Conservation (phyloP, 37 sponge, comb jelly and placozoan genomes). For the Lycopodina hypogea region DNA sequence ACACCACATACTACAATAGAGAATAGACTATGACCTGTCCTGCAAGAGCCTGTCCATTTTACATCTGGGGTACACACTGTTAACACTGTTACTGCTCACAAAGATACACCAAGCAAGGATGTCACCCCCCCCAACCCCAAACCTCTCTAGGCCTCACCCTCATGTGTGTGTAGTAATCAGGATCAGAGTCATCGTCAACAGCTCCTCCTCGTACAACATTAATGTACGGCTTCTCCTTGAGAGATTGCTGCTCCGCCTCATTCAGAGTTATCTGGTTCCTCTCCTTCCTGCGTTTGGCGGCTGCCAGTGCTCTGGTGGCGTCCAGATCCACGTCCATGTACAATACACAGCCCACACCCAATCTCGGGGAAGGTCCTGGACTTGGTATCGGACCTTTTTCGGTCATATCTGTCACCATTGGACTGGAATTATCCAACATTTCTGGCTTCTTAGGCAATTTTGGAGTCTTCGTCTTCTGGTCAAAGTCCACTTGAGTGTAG, state of each 20-base stretch:
- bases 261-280: not conserved
- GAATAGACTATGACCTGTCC: too few relatives aligned
- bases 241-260: slow-evolving; percentile 20
- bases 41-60: too few relatives aligned
- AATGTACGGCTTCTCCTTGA: slow-evolving; percentile 35
- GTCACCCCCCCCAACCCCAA: too few relatives aligned
- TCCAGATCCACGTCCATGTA: slow-evolving; percentile 32
- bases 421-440: not conserved
- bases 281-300: not conserved
- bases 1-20: too few relatives aligned
- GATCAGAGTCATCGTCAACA: slow-evolving; percentile 49
- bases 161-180: slow-evolving; percentile 60
- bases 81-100: too few relatives aligned
- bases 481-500: slow-evolving; percentile 40
- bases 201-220: slow-evolving; percentile 22
- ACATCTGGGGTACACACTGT: too few relatives aligned
- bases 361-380: slow-evolving; percentile 13
- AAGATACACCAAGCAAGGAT: too few relatives aligned
- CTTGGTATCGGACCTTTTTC: slow-evolving; percentile 11
- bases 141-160: too few relatives aligned
- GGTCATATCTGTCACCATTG: not conserved
- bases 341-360: not conserved
- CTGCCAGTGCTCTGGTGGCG: slow-evolving; percentile 22
- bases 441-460: not conserved
- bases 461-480: not conserved